phyloP scores from a whole-genome alignment of 2,888 invertebrate species.

The Pheosia gnoma region DNA sequence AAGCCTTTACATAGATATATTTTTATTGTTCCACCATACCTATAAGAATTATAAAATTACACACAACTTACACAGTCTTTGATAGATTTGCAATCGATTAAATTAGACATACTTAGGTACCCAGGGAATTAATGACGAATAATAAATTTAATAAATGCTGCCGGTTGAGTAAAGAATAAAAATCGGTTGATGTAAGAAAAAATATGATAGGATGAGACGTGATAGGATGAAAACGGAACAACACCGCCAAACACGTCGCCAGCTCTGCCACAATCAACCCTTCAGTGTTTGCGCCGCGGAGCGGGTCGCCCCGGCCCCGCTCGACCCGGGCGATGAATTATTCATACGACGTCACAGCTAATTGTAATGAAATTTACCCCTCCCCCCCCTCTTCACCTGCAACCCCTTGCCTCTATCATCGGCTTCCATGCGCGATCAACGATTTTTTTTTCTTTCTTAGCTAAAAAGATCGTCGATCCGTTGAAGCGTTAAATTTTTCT shows the following conservation, averaged over 20 bases:
- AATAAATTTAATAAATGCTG: too few species aligned
- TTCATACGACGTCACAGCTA: slow-evolving; percentile 77
- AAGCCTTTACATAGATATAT: too few species aligned
- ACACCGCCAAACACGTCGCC: slow-evolving; percentile 53
- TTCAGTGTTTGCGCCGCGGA: slow-evolving; percentile 69
- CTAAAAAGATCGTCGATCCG: slow-evolving; percentile 12
- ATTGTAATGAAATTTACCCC: slow-evolving; percentile 83
- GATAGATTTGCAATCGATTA: too few species aligned
- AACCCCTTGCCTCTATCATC: slow-evolving; percentile 22
- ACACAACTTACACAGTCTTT: too few species aligned
- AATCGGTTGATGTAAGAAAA: too few species aligned
- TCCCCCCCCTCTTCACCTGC: slow-evolving; percentile 42
- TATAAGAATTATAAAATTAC: too few species aligned
- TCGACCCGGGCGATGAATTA: slow-evolving; percentile 68
- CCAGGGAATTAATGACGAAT: too few species aligned
- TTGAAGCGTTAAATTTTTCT: slow-evolving; percentile 25
- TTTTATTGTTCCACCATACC: too few species aligned
- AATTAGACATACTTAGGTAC: too few species aligned
- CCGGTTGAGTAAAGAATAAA: too few species aligned
- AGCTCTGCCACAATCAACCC: slow-evolving; percentile 62
- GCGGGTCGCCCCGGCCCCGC: slow-evolving; percentile 36
- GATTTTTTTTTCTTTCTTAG: slow-evolving; percentile 4
- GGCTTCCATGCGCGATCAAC: slow-evolving; percentile 42
- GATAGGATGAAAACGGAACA: too few species aligned
- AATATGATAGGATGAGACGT: too few species aligned